A percentile compares a stretch with the other conserved stretches of the same genome.
Evolutionary conservation across 1,140 invertebrate genomes (phyloP).

Genomic region (Bombus huntii): DNA sequence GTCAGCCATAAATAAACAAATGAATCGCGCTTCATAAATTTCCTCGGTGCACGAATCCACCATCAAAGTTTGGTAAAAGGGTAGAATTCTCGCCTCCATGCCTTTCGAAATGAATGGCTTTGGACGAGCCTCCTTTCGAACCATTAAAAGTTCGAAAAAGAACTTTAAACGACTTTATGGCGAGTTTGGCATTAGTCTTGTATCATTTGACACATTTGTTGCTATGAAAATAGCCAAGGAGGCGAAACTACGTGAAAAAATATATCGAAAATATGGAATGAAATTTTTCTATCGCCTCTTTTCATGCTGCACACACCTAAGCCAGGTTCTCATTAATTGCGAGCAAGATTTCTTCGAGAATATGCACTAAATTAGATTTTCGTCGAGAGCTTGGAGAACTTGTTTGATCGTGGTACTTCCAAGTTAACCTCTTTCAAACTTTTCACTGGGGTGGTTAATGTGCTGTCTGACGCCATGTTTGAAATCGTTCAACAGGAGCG

Average conservation of each 20-base stretch:
- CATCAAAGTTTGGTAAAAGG: background rate
- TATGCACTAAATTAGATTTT: background rate
- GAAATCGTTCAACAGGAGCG: background rate
- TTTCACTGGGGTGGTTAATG: background rate
- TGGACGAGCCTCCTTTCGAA: background rate
- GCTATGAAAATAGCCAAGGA: no score
- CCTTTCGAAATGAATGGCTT: background rate
- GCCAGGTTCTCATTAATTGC: background rate
- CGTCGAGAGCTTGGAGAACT: background rate
- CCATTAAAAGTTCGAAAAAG: background rate
- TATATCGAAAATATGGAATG: no score
- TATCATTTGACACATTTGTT: no score
- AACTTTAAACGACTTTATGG: no score
- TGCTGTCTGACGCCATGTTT: background rate
- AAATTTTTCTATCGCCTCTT: background rate
- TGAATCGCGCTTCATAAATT: slow-evolving; percentile 22
- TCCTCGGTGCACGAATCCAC: background rate
- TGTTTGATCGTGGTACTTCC: background rate
- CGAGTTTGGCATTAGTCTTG: no score
- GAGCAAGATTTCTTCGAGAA: background rate
- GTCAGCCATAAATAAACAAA: slow-evolving; percentile 30
- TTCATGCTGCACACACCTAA: background rate
- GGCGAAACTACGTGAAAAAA: background rate
- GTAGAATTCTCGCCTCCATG: background rate
- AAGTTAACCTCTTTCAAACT: background rate